phyloP scores from a whole-genome alignment of 2,797 vertebrate species.

The Sebastes matsubarae region DNA sequence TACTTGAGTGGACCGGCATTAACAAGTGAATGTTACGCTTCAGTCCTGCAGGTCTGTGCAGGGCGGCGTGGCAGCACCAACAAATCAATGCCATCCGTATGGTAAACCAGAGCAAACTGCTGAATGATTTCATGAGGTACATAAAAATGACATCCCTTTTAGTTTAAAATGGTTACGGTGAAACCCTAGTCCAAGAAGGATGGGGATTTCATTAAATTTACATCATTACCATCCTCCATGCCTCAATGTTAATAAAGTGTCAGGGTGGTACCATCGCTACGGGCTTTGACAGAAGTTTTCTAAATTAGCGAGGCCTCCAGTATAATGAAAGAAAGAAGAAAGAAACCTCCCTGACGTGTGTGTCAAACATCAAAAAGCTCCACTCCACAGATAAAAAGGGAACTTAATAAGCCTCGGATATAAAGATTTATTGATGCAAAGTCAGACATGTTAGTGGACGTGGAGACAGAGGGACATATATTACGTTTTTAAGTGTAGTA shows the following conservation, averaged over 20 bases:
- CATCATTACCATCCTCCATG: conserved; percentile 20
- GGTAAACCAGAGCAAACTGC: conserved; percentile 28
- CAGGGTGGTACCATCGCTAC: conserved; percentile 14
- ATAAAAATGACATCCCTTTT: conserved; percentile 12
- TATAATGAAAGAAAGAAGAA: conserved; percentile 56
- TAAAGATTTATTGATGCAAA: conserved; percentile 68
- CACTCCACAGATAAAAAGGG: conserved; percentile 46
- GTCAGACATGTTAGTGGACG: conserved; percentile 49
- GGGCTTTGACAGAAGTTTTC: conserved; percentile 61
- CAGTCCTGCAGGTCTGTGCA: conserved; percentile 11
- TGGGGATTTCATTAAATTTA: conserved; percentile 37
- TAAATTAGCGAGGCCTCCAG: conserved; percentile 57
- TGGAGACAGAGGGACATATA: conserved; percentile 51
- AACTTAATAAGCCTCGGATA: conserved; percentile 63
- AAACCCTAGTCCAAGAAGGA: conserved; percentile 21
- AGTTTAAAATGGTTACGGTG: conserved; percentile 20
- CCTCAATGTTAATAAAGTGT: conserved; percentile 48
- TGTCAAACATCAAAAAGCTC: conserved; percentile 69
- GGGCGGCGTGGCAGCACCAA: neutral
- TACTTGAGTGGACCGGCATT: conserved; percentile 15
- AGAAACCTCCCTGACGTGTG: conserved; percentile 53
- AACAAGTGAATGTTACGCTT: conserved; percentile 11
- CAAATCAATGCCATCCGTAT: conserved; percentile 25
- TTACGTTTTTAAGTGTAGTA: conserved; percentile 57
- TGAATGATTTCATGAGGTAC: neutral